Conservation (phyloP, 2,888 invertebrate species). For the Chymomyza caudatula region DNA sequence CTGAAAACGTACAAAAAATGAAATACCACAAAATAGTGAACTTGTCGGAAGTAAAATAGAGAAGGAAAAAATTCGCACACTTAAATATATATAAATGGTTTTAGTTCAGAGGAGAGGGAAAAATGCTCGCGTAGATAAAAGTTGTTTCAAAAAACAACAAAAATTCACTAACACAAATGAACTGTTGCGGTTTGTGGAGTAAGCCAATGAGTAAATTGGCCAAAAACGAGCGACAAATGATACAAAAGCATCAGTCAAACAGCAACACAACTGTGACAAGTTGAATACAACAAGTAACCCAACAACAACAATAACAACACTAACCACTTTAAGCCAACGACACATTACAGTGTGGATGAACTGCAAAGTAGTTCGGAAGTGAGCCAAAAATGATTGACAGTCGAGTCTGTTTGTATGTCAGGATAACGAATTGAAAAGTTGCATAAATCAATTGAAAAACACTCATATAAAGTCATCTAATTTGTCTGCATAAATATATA, state of each 20-base stretch:
- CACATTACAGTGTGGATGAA: not conserved
- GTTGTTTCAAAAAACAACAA: conserved; percentile 23
- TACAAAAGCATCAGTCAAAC: not conserved
- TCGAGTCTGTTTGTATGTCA: not conserved
- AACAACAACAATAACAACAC: not conserved
- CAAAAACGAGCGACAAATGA: conserved; percentile 28
- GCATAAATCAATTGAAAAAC: not conserved
- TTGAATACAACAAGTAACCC: not conserved
- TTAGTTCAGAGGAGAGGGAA: conserved; percentile 39
- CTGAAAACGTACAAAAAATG: not conserved
- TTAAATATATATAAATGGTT: conserved; percentile 25
- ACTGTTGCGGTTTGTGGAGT: conserved; percentile 54
- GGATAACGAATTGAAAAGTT: not conserved
- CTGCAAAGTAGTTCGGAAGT: not conserved
- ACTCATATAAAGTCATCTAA: no score
- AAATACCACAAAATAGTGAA: conserved; percentile 9
- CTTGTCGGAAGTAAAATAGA: conserved; percentile 58
- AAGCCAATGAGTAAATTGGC: conserved; percentile 70
- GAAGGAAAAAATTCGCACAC: conserved; percentile 26
- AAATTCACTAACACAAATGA: conserved; percentile 25
- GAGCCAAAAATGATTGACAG: not conserved
- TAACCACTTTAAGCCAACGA: not conserved
- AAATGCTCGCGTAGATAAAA: conserved; percentile 37
- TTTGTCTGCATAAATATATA: no score
- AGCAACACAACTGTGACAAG: not conserved